Evolutionary conservation across 2,888 invertebrate species (phyloP), one percentile per base, ranked within the genome.

Genomic region (Cyaniris semiargus): DNA sequence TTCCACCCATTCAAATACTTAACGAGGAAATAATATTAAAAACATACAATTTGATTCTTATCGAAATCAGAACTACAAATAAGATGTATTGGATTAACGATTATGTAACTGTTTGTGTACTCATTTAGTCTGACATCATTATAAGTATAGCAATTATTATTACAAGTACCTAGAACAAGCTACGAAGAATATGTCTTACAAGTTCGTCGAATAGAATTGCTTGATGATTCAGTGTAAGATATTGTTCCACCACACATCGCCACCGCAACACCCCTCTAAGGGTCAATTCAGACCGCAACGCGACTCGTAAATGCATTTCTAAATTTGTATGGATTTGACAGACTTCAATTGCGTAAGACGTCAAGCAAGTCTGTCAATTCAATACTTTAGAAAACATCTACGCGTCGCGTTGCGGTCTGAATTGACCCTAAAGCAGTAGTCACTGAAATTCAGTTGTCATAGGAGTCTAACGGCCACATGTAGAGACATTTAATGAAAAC

Each of bases 11-110:
- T 66, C 66, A 66, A 66, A 66, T 15, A 66, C 27, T 66, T 66
- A 66, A 31, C 27, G 27, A 66, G 66, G 66, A 66, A 66, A 66
- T 66, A 66, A 66, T 66, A 66, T 27, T 66, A 66, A 60, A 66
- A 66, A 31, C 66, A 66, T 66, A 15, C 27, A 66, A 31, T 66
- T 66, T 66, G 66, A 27, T 66, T 66, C 66, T 66, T 66, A 66
- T 66, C 66, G 66, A 15, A 15, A 31, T 66, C 66, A 13, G 60
- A 21, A 21, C 23, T 27, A 15, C 27, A 31, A 66, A 66, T 66
- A 27, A 66, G 60, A 60, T 60, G 60, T 23, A 23, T 27, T 66
- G 27, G 66, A 66, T 66, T 27, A 31, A 27, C 18, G 31, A 15
- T 66, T 66, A 15, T 27, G 66, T 31, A 27, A 66, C 27, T 15